A percentile compares a stretch with the other conserved stretches of the same genome.
phyloP scores from a whole-genome alignment of 1,140 invertebrate genomes.

The Drosophila sucinea region DNA sequence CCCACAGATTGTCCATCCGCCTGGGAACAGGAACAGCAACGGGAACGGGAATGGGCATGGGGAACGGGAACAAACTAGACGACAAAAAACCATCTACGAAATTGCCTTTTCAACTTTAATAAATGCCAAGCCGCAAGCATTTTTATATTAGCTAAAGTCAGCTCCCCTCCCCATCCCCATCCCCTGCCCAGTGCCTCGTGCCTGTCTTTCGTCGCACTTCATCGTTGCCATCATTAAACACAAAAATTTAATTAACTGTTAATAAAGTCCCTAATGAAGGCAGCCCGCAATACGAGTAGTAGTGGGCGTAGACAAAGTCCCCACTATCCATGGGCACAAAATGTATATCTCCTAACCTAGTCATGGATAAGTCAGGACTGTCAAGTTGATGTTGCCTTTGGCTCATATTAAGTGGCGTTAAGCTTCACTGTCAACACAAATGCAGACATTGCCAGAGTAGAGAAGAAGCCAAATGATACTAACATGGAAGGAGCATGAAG shows the following conservation, averaged over 20 bases:
- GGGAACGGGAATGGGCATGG: background rate
- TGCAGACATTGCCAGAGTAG: constrained; percentile 2
- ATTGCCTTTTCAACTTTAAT: constrained; percentile 73
- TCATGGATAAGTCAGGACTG: constrained; percentile 45
- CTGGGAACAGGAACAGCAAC: background rate
- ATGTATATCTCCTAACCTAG: constrained; percentile 6
- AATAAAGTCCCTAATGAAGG: constrained; percentile 77
- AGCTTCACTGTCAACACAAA: constrained; percentile 67
- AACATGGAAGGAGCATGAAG: background rate
- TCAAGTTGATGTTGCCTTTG: constrained; percentile 71
- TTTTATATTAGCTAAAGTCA: constrained; percentile 42
- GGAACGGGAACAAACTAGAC: background rate
- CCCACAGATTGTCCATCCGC: constrained; percentile 16
- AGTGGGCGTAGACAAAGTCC: background rate
- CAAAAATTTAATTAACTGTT: constrained; percentile 81
- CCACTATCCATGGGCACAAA: constrained; percentile 15
- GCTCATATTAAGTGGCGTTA: constrained; percentile 77
- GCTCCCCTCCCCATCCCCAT: background rate
- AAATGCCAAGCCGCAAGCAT: constrained; percentile 70
- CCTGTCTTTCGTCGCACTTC: constrained; percentile 30
- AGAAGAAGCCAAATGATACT: background rate
- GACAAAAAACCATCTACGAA: constrained; percentile 9
- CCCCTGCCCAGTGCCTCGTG: constrained; percentile 10
- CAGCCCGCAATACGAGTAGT: constrained; percentile 13
- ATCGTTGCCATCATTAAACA: constrained; percentile 79